Percentiles rank a stretch among this genome's conserved stretches.
phyloP scores from a whole-genome alignment of 2,113 vertebrate genomes.

The Myxocyprinus asiaticus region DNA sequence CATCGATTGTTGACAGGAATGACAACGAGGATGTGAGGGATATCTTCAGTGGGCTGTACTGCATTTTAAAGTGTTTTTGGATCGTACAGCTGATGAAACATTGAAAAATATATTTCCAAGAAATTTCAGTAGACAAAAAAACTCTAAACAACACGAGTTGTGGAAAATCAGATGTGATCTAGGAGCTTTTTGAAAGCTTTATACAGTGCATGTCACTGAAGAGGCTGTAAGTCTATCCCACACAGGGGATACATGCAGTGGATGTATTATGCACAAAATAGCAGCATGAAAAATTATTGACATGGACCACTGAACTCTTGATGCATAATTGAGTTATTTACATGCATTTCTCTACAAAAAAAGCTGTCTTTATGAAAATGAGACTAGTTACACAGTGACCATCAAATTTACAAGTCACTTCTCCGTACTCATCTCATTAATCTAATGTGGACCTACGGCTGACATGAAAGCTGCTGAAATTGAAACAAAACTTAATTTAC shows the following conservation, averaged over 20 bases:
- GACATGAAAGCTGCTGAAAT: not conserved
- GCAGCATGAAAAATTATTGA: not conserved
- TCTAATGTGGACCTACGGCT: not conserved
- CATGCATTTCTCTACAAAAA: not conserved
- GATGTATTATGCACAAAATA: not conserved
- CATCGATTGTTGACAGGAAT: too few species aligned
- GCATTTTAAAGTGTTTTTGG: too few species aligned
- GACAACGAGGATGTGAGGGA: too few species aligned
- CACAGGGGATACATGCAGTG: not conserved
- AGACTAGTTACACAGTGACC: not conserved
- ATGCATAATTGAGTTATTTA: not conserved
- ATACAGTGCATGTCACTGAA: too few species aligned
- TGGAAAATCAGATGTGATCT: too few species aligned
- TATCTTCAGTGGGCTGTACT: too few species aligned
- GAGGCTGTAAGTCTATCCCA: too few species aligned
- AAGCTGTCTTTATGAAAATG: not conserved
- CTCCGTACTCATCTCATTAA: not conserved
- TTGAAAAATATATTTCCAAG: too few species aligned
- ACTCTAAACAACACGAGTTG: too few species aligned
- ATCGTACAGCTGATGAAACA: too few species aligned
- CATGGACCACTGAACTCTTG: not conserved
- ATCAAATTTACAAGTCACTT: not conserved
- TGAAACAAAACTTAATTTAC: not conserved
- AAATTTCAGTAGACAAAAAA: too few species aligned
- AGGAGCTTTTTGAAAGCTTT: too few species aligned